A percentile compares a stretch with the other conserved stretches of the same genome.
Conservation (phyloP, 1,140 invertebrate genomes). For the Meloidogyne exigua region DNA sequence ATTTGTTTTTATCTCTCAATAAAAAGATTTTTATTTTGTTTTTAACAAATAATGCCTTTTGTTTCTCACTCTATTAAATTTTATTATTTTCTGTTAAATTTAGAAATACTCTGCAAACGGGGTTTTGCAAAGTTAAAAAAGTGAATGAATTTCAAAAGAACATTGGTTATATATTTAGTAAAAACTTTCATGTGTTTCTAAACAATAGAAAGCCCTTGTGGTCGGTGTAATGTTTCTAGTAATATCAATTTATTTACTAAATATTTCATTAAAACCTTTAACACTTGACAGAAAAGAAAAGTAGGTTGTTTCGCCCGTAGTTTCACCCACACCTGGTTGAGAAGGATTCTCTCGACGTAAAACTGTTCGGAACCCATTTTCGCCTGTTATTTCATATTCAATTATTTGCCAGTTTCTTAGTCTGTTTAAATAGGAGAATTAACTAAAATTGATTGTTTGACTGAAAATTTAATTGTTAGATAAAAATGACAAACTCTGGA, state of each 20-base stretch:
- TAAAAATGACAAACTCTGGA: slow-evolving; percentile 65
- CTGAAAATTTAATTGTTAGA: not conserved
- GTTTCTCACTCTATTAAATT: no score
- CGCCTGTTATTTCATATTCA: slow-evolving; percentile 69
- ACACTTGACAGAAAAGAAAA: slow-evolving; percentile 68
- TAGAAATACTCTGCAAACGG: no score
- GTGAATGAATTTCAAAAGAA: no score
- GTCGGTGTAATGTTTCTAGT: slow-evolving; percentile 55
- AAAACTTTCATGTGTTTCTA: no score
- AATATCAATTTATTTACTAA: slow-evolving; percentile 13
- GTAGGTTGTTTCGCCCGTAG: slow-evolving; percentile 68
- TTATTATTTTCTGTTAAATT: no score
- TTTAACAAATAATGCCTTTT: no score
- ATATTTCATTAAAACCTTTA: slow-evolving; percentile 47
- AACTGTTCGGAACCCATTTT: slow-evolving; percentile 67
- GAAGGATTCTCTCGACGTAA: slow-evolving; percentile 70
- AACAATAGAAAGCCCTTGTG: slow-evolving; percentile 57
- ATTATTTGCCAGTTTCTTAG: slow-evolving; percentile 70
- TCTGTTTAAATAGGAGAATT: slow-evolving; percentile 53
- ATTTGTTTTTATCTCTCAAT: no score
- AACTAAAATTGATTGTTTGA: not conserved
- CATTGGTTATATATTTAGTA: no score
- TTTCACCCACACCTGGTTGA: slow-evolving; percentile 67
- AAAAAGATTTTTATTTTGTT: no score
- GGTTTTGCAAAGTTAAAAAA: slow-evolving; percentile 38